Evolutionary conservation across 2,888 invertebrate genomes (phyloP).

Genomic region (Leistus spinibarbis): DNA sequence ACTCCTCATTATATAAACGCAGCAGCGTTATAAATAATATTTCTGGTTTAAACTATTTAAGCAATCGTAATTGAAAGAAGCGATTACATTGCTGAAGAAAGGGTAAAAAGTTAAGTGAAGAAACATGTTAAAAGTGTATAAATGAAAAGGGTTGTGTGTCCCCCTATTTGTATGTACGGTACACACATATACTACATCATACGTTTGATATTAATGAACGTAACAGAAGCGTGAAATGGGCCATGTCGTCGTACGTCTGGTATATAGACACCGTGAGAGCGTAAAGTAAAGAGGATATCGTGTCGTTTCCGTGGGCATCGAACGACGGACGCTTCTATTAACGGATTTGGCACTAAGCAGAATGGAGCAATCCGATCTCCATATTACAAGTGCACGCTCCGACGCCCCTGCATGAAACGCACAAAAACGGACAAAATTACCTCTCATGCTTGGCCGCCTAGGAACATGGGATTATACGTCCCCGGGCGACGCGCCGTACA

Average conservation of each 20-base stretch:
- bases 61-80: no score
- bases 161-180: background rate
- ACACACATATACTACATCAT: background rate
- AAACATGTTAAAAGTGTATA: background rate
- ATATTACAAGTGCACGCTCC: constrained; percentile 27
- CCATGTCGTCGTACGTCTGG: background rate
- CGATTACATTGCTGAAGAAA: no score
- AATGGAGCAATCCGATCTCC: constrained; percentile 28
- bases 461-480: constrained; percentile 53
- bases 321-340: constrained; percentile 19
- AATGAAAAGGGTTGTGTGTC: background rate
- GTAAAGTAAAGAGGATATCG: background rate
- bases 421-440: constrained; percentile 54
- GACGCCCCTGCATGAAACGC: constrained; percentile 43
- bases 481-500: constrained; percentile 40
- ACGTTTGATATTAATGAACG: constrained; percentile 22
- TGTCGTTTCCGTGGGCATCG: background rate
- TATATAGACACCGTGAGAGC: background rate
- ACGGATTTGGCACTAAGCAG: constrained; percentile 17
- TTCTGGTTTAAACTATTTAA: no score
- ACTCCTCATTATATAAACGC: no score
- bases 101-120: background rate
- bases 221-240: constrained; percentile 31
- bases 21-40: no score
- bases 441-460: constrained; percentile 52